Evolutionary conservation across 1,140 invertebrate species (phyloP), one percentile per base, ranked within the genome.

Genomic region (Pygmarrhopalites habei): DNA sequence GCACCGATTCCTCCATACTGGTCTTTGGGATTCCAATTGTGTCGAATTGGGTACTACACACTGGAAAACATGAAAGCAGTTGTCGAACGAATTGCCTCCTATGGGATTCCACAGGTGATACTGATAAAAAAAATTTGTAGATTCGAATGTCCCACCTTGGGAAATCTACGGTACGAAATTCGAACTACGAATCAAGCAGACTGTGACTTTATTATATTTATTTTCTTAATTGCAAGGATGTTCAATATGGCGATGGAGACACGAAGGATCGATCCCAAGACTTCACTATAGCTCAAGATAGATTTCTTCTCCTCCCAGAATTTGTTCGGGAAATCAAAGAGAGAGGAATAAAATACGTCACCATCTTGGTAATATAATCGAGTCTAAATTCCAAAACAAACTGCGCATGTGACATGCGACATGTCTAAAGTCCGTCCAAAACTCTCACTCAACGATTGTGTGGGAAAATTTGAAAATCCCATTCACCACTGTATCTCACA

Each of bases 241-340:
- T 79, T 2, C 79, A 81, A 71, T 79, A 76, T 66, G 74, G 75
- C 19, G 73, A 74, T 56, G 73, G 73, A 28, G 73, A 74, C 53
- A 72, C 72, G 72, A 94, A 95, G 91, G 78, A 87, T n/a, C 80
- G 83, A 53, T 81, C 80, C 58, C 90, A 88, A 72, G 89, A 91
- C 76, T 95, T 95, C 73, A 93, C 90, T 0, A 83, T 87, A 66
- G 82, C 90, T 73, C 73, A 77, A 21, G 72, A 77, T 0, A 83
- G 80, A 14, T 93, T 84, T 72, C 78, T 78, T 51, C 83, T 81
- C 35, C 76, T 93, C 21, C 83, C 86, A 1, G 73, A 83, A 44
- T 92, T 90, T 72, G 82, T 92, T 1, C 73, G 85, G 21, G 17
- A 76, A 85, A 70, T 94, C 3, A 75, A 78, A 43, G 46, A 47